Evolutionary conservation across 2,113 vertebrate species (phyloP), one percentile per base, ranked within the genome.

Genomic region (Plecturocebus donacophilus): DNA sequence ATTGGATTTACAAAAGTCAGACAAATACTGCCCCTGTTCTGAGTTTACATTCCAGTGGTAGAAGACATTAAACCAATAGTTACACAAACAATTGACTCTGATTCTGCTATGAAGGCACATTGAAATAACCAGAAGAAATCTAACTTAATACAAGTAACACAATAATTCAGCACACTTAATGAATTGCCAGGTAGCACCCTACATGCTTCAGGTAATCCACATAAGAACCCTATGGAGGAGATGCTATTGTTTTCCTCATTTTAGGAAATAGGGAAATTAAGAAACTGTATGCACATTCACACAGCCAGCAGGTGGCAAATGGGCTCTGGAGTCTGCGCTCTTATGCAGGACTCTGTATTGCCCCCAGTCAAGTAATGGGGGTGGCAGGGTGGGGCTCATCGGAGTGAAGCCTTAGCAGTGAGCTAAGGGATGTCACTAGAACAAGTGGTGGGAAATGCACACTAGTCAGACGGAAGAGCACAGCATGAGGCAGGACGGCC

Each of bases 121-220:
- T 80, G 35, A 96, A 83, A 47, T 68, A 54, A 86, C 6, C n/a
- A 19, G 47, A 40, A 95, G 45, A 71, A 94, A n/a, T 87, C 5
- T 23, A 77, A 90, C 35, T 66, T 21, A 70, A 71, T 23, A 73
- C 11, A 90, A 92, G 52, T 25, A 66, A 70, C 13, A 86, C 0
- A 61, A 13, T 84, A 9, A 35, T 56, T 70, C 6, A 56, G 17
- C n/a, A 88, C 77, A 75, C 19, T 49, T 73, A 52, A 3, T 32
- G 8, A 52, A 12, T 17, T 23, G 19, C n/a, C 19, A 32, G 71
- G 30, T 3, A 84, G 38, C 58, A 58, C 64, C 54, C 20, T 21
- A 45, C 84, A 25, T 17, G 42, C 42, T 80, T 94, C 30, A 40
- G 61, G 47, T 40, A 95, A 90, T 49, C 38, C n/a, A 76, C 6